Evolutionary conservation across 2,888 invertebrate species (phyloP).

Genomic region (Drosophila imparisetae): DNA sequence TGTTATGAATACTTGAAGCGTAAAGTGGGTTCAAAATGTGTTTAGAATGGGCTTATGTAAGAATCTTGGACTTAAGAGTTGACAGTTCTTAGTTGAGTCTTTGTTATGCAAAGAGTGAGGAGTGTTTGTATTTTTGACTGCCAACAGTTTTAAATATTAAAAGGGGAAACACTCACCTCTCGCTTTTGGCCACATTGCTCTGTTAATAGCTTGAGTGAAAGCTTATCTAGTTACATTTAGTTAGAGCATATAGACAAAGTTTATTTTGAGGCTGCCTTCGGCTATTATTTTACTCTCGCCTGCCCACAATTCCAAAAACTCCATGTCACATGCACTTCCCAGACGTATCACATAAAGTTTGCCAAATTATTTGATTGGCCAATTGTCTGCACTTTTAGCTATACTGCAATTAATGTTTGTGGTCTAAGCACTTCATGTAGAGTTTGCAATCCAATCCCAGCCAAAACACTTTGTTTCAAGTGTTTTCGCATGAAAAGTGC

Average conservation of each 20-base stretch:
- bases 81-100: not conserved
- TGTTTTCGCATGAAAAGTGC: conserved; percentile 36
- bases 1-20: conserved; percentile 15
- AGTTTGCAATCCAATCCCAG: conserved; percentile 11
- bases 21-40: not conserved
- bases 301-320: not conserved
- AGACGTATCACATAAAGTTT: conserved; percentile 11
- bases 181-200: not conserved
- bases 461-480: conserved; percentile 16
- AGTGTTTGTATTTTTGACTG: not conserved
- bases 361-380: conserved; percentile 33
- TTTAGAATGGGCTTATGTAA: not conserved
- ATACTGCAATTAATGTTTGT: conserved; percentile 53
- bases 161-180: not conserved
- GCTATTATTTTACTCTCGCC: not conserved
- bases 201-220: not conserved
- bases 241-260: not conserved
- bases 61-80: not conserved
- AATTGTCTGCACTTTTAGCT: conserved; percentile 28
- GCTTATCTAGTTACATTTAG: not conserved
- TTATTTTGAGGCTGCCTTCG: not conserved
- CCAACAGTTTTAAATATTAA: not conserved
- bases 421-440: conserved; percentile 16
- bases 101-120: not conserved
- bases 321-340: not conserved